These are phyloP conservation scores for Pangasius djambal DNA, from an alignment of 2,797 vertebrate genomes.

Conservation along the genomic window DNA sequence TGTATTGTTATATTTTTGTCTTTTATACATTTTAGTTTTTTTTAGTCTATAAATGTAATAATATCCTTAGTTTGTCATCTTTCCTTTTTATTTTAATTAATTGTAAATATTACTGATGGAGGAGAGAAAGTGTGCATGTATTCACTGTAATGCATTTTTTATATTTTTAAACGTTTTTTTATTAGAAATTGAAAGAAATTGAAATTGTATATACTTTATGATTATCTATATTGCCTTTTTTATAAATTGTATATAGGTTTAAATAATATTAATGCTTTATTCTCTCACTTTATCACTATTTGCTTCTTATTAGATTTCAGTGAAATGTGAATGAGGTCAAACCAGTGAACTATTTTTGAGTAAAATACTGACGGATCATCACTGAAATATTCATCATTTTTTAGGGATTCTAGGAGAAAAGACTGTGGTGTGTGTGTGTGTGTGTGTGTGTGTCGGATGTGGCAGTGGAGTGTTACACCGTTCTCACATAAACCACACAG, in stretches of 20 bases:
- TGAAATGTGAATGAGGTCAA: background rate
- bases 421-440: background rate
- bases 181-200: background rate
- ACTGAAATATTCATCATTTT: constrained; percentile 29
- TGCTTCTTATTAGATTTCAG: background rate
- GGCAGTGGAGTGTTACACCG: background rate
- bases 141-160: background rate
- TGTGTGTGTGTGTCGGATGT: background rate
- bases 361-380: background rate
- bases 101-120: background rate
- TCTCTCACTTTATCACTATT: background rate
- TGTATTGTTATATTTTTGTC: too few species aligned
- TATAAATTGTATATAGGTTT: background rate
- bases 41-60: too few species aligned
- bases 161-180: background rate
- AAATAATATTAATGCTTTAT: background rate
- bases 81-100: background rate
- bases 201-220: background rate
- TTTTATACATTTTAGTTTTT: too few species aligned
- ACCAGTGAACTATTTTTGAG: background rate
- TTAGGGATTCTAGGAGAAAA: constrained; percentile 12
- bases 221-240: background rate
- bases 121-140: background rate
- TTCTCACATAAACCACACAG: background rate
- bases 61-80: background rate